phyloP scores from a whole-genome alignment of 2,113 vertebrate genomes.

The Terrapene triunguis region DNA sequence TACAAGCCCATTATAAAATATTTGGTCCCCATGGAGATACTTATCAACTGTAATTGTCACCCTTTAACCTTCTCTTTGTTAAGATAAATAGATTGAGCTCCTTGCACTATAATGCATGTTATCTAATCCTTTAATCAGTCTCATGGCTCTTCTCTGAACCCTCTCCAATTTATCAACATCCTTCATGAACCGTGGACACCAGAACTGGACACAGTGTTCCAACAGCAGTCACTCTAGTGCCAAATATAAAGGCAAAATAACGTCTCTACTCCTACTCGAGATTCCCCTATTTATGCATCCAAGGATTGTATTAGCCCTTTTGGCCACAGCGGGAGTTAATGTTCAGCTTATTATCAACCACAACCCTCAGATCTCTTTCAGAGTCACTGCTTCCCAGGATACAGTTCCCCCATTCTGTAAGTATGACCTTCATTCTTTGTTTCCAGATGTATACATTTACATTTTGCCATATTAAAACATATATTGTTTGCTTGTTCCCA shows the following conservation, averaged over 20 bases:
- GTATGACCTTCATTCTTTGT: neutral
- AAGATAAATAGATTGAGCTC: neutral
- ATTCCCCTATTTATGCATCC: neutral
- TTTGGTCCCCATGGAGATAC: neutral
- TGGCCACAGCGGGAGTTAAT: neutral
- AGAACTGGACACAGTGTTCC: neutral
- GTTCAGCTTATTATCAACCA: neutral
- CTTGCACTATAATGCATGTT: neutral
- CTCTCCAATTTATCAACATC: neutral
- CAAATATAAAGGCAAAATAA: neutral
- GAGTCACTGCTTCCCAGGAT: neutral
- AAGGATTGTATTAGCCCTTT: neutral
- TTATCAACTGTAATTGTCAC: neutral
- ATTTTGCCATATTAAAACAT: neutral
- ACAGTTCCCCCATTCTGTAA: neutral
- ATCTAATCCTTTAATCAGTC: neutral
- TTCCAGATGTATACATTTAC: neutral
- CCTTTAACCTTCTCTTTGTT: neutral
- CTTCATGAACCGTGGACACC: neutral
- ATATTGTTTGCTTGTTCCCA: neutral
- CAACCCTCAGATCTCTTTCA: neutral
- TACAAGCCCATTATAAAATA: neutral
- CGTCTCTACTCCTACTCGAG: neutral
- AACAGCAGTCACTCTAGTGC: neutral
- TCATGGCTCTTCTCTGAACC: neutral